phyloP scores from a whole-genome alignment of 1,140 invertebrate genomes.

The Teleopsis dalmanni region DNA sequence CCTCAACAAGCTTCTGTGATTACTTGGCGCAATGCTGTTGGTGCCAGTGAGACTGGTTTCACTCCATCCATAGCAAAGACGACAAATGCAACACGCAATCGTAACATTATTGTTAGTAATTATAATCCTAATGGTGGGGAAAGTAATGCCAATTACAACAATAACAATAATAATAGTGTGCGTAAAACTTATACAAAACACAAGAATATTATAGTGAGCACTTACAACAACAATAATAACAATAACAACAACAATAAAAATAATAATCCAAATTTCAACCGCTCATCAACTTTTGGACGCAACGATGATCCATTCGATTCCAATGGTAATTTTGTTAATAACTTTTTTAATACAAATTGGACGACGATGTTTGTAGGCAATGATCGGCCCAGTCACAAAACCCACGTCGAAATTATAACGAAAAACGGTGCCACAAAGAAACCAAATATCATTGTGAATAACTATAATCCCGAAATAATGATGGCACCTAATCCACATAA shows the following conservation, averaged over 20 bases:
- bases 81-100: slow-evolving; percentile 20
- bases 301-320: slow-evolving; percentile 7
- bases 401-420: slow-evolving; percentile 54
- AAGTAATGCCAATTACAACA: slow-evolving; percentile 19
- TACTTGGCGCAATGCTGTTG: slow-evolving; percentile 10
- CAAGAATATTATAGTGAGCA: slow-evolving; percentile 43
- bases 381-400: slow-evolving; percentile 53
- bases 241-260: slow-evolving; percentile 17
- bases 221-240: slow-evolving; percentile 37
- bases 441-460: slow-evolving; percentile 43
- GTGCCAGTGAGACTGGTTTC: too few relatives aligned
- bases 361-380: slow-evolving; percentile 40
- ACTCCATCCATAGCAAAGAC: too few relatives aligned
- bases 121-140: slow-evolving; percentile 40
- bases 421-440: slow-evolving; percentile 51
- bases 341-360: slow-evolving; percentile 44
- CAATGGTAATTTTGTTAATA: slow-evolving; percentile 33
- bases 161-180: slow-evolving; percentile 16
- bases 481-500: slow-evolving; percentile 42
- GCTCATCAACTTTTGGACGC: slow-evolving; percentile 2
- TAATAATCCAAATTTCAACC: slow-evolving; percentile 40
- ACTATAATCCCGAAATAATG: slow-evolving; percentile 43
- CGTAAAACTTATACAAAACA: slow-evolving; percentile 40
- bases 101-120: slow-evolving; percentile 43
- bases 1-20: slow-evolving; percentile 8